Percentiles rank a stretch among this genome's conserved stretches.
Conservation (phyloP, 2,113 vertebrate genomes). For the Crypturellus undulatus region DNA sequence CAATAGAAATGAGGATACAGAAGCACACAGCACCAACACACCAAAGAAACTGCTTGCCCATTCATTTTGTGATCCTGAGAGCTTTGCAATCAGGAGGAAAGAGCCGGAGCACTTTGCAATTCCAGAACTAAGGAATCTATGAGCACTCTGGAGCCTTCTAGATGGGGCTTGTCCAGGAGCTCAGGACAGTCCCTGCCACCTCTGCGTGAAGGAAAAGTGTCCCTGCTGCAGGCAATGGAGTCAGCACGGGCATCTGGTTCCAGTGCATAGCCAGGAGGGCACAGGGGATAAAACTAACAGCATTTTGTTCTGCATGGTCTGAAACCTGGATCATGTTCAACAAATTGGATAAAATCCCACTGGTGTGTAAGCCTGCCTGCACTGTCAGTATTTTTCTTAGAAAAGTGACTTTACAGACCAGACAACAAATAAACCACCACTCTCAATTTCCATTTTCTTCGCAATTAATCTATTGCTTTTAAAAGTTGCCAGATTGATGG, state of each 20-base stretch:
- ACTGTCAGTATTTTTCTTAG: not conserved
- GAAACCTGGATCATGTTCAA: not conserved
- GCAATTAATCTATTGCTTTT: not conserved
- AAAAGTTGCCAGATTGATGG: not conserved
- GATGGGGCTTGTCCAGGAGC: not conserved
- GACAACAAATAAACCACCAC: not conserved
- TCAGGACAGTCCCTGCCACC: not conserved
- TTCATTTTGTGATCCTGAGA: not conserved
- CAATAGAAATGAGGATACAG: not conserved
- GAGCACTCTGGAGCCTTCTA: not conserved
- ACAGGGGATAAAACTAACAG: not conserved
- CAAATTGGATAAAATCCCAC: not conserved
- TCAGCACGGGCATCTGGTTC: not conserved
- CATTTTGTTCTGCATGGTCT: not conserved
- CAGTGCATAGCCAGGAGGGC: not conserved
- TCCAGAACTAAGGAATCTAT: not conserved
- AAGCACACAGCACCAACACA: not conserved
- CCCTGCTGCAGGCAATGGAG: not conserved
- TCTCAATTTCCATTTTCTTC: not conserved
- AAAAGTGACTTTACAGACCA: conserved; percentile 3
- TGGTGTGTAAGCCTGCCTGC: not conserved
- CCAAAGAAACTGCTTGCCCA: not conserved
- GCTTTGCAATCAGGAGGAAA: not conserved
- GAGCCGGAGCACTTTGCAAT: not conserved
- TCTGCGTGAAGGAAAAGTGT: not conserved